phyloP scores from a whole-genome alignment of 2,797 vertebrate species.

The Sylvilagus floridanus region DNA sequence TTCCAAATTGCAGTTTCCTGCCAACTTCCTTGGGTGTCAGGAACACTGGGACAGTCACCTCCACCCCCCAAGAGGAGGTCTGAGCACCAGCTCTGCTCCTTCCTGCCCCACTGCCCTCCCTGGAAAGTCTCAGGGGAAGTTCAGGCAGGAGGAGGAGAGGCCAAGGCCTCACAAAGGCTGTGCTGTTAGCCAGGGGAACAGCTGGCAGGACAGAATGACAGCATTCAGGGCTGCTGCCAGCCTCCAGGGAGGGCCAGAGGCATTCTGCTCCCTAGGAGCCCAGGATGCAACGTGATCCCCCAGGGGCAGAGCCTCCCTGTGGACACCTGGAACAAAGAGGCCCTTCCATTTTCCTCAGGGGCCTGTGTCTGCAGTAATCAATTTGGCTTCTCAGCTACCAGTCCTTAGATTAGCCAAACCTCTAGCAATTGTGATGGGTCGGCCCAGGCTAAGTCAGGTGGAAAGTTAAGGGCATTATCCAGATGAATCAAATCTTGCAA shows the following conservation, averaged over 20 bases:
- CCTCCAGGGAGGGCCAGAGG: not conserved
- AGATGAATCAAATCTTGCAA: conserved; percentile 45
- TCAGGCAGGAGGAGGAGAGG: conserved; percentile 23
- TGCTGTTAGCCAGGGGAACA: conserved; percentile 63
- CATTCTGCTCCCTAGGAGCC: conserved; percentile 27
- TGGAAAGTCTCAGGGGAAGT: conserved; percentile 60
- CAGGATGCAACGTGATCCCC: conserved; percentile 40
- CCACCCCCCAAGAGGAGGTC: conserved; percentile 27
- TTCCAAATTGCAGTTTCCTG: conserved; percentile 23
- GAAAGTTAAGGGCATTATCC: conserved; percentile 63
- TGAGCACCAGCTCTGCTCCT: not conserved
- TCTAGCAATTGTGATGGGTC: conserved; percentile 20
- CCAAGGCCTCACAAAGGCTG: conserved; percentile 25
- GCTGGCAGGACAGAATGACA: conserved; percentile 62
- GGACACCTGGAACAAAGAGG: conserved; percentile 66
- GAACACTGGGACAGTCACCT: not conserved
- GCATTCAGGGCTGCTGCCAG: conserved; percentile 33
- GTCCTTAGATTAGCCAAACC: conserved; percentile 36
- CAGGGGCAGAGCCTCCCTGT: not conserved
- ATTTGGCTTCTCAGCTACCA: conserved; percentile 40
- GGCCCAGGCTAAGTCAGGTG: conserved; percentile 60
- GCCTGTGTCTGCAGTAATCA: not conserved
- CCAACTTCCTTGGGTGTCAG: not conserved
- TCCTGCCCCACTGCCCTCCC: not conserved
- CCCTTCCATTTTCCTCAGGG: conserved; percentile 30